phyloP scores from a whole-genome alignment of 2,797 vertebrate species.

The Trichosurus vulpecula region DNA sequence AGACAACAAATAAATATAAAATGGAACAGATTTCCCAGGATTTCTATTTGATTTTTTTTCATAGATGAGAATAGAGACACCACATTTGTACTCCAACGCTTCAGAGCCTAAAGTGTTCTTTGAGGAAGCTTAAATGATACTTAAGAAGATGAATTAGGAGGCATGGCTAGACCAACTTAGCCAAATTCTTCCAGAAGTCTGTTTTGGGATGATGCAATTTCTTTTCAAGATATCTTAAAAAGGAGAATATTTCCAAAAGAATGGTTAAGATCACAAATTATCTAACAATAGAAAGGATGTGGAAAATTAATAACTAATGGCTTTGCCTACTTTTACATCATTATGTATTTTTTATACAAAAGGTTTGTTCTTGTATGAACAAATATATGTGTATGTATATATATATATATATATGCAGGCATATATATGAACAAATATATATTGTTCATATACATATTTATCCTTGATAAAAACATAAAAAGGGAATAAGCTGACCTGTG shows the following conservation, averaged over 20 bases:
- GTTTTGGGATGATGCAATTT: neutral
- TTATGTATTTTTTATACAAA: neutral
- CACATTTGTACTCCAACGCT: neutral
- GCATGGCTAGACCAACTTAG: neutral
- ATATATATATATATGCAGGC: too few relatives aligned
- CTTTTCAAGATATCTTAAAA: neutral
- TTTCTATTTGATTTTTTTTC: neutral
- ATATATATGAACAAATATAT: too few relatives aligned
- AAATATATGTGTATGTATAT: too few relatives aligned
- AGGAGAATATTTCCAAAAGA: neutral
- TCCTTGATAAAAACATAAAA: neutral
- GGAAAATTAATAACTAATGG: neutral
- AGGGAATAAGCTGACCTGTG: neutral
- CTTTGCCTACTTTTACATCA: neutral
- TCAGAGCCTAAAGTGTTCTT: neutral
- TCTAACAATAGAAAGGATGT: neutral
- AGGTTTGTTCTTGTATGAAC: neutral
- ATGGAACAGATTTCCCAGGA: neutral
- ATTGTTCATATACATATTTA: too few relatives aligned
- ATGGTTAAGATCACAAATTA: neutral
- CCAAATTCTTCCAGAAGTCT: neutral
- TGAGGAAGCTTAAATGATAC: neutral
- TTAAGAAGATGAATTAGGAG: neutral
- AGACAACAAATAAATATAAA: neutral
- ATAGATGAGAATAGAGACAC: neutral